Base-by-base conservation (phyloP, 2,888 invertebrate genomes). In the Trichogramma dendrolimi region DNA sequence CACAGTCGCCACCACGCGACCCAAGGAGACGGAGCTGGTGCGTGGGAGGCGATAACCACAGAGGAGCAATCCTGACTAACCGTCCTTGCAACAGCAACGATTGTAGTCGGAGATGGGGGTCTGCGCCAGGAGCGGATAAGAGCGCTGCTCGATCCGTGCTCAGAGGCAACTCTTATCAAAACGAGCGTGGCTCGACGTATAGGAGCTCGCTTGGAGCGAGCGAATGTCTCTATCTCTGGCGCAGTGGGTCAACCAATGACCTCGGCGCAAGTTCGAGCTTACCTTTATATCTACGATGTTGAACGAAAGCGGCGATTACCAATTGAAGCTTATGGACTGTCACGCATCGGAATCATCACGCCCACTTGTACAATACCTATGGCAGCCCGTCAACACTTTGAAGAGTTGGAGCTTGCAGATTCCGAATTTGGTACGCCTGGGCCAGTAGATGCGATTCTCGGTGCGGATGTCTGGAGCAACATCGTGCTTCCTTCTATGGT, bases 101-200 rank as follows among this genome's bases (percentile, higher is more conserved):
- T 51, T 6, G 27, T 51, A 40, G 7, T 51, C 11, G 27, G 39
- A n/a, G 51, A 51, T 6, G 27, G 6, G 5, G 27, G 51, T 8
- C 8, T 40, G 4, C 14, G 11, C 6, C 51, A 40, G 5, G 4
- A 40, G 5, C 10, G 27, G 39, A 50, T 43, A 4, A 11, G 57
- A 10, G 57, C 50, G 1, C 50, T 57, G 1, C 48, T 57, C 27
- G 57, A 57, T 41, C 57, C 57, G 10, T 57, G 57, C 57, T 57
- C 57, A 1, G 57, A 57, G 7, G 6, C 41, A 6, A 50, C 57
- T 10, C 39, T 57, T 5, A 10, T 57, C 8, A 50, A 11, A 14
- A 10, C 39, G 14, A n/a, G 11, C 10, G 8, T 57, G 7, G 57
- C 50, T n/a, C 42, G 44, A 1, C 11, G 50, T 4, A 2, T 50